Evolutionary conservation across 2,797 vertebrate species (phyloP), one percentile per base, ranked within the genome.

Genomic region (Betta splendens): DNA sequence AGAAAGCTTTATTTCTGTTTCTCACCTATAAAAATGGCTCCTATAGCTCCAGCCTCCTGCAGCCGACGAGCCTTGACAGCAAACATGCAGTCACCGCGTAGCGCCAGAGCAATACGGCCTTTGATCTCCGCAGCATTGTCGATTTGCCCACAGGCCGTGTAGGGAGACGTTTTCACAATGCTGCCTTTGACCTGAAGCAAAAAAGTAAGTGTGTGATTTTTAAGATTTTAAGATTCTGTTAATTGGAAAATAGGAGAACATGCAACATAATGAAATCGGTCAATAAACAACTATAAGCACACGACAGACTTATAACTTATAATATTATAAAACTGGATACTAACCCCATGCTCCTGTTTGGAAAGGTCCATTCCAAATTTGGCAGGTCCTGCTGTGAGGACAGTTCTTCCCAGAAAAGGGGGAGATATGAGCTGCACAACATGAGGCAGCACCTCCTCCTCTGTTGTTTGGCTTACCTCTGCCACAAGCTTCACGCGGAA

Each of bases 341-440:
- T 84, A 37, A 93, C 92, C 81, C 90, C 92, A 1, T 93, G 91
- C 50, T 94, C 93, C 65, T 91, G 86, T 77, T 91, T 94, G 53
- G 90, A 87, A 20, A 94, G 91, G 73, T 94, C 93, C 89, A 91
- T 84, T 46, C 93, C 93, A 72, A 94, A 94, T 77, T 93, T 94
- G 48, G 93, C 93, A 2, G 93, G 93, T 51, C 92, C 93, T 0
- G 92, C 93, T 1, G 88, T 92, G 43, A 94, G 86, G 20, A 92
- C 91, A 0, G 84, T 90, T 63, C 89, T 72, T 11, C 93, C 93
- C 77, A 93, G 83, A 64, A 88, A 94, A 0, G 93, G 93, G 2
- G 93, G 93, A 0, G 93, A 94, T 72, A 94, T 93, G 69, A 94
- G 82, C 78, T 94, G 93, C 21, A 94, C 91, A 0, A 85, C 80